A percentile compares a stretch with the other conserved stretches of the same genome.
Evolutionary conservation across 2,888 invertebrate genomes (phyloP).

Genomic region (Leucania comma): DNA sequence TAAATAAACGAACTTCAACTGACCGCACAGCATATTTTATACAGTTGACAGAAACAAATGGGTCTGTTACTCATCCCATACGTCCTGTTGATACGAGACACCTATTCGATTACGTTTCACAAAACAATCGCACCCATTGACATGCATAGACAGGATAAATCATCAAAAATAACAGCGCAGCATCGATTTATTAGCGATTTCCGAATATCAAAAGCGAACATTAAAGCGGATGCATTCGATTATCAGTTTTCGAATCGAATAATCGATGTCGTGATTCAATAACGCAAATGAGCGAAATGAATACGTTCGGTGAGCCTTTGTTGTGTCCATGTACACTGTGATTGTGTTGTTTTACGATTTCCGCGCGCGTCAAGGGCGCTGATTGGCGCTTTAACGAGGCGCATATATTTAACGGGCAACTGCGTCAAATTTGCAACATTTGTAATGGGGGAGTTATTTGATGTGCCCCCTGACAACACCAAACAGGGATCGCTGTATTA

Average conservation of each 20-base stretch:
- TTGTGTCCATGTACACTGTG: conserved; percentile 63
- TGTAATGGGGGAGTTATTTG: conserved; percentile 60
- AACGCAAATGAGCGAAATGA: conserved; percentile 78
- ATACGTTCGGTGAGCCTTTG: conserved; percentile 72
- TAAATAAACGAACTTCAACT: conserved; percentile 42
- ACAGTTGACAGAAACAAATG: conserved; percentile 56
- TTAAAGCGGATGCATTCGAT: conserved; percentile 80
- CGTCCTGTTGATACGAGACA: conserved; percentile 38
- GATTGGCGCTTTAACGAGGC: conserved; percentile 80
- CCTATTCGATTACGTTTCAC: conserved; percentile 55
- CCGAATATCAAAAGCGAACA: conserved; percentile 75
- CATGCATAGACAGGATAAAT: conserved; percentile 74
- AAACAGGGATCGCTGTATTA: conserved; percentile 48
- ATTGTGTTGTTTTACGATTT: conserved; percentile 70
- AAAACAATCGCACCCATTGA: conserved; percentile 63
- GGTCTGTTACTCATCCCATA: conserved; percentile 38
- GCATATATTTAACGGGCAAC: conserved; percentile 77
- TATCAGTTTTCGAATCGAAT: conserved; percentile 77
- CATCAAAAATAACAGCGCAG: conserved; percentile 75
- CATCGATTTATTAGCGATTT: conserved; percentile 83
- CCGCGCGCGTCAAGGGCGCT: conserved; percentile 67
- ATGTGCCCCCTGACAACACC: conserved; percentile 49
- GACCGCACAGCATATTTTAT: conserved; percentile 55
- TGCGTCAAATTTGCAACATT: conserved; percentile 66
- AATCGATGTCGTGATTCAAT: conserved; percentile 81